phyloP scores from a whole-genome alignment of 2,113 vertebrate genomes.

The Planiliza haematocheilus region DNA sequence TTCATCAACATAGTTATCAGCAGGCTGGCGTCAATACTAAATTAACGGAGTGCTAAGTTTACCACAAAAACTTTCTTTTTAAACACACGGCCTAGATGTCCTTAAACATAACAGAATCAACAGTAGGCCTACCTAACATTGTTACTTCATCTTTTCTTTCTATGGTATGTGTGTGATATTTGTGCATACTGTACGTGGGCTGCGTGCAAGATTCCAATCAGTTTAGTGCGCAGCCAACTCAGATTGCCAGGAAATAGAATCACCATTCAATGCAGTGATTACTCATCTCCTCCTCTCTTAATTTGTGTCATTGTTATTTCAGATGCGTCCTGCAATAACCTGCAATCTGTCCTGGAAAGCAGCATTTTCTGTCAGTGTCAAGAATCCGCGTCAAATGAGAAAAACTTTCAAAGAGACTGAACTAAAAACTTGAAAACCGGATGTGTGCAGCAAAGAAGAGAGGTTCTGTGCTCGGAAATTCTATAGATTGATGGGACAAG shows the following conservation, averaged over 20 bases:
- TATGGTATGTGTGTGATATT: neutral
- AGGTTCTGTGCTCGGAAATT: neutral
- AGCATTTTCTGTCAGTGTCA: conserved; percentile 32
- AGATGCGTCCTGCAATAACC: neutral
- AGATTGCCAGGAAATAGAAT: conserved; percentile 51
- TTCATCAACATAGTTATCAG: neutral
- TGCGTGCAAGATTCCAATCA: conserved; percentile 26
- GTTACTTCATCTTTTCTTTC: neutral
- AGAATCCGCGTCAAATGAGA: conserved; percentile 4
- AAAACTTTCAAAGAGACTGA: neutral
- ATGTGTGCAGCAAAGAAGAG: neutral
- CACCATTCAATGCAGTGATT: conserved; percentile 22
- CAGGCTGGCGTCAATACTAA: no score
- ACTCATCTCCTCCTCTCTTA: conserved; percentile 39
- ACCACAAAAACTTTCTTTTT: neutral
- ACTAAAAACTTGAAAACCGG: neutral
- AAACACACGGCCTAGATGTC: neutral
- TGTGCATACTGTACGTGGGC: conserved; percentile 28
- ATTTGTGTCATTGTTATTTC: conserved; percentile 40
- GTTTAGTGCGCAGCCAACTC: conserved; percentile 31
- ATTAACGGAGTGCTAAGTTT: no score
- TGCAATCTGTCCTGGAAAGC: conserved; percentile 22
- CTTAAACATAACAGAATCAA: neutral
- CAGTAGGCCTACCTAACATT: no score
- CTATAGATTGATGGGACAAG: neutral